phyloP scores from a whole-genome alignment of 2,113 vertebrate species.

The Engystomops pustulosus region DNA sequence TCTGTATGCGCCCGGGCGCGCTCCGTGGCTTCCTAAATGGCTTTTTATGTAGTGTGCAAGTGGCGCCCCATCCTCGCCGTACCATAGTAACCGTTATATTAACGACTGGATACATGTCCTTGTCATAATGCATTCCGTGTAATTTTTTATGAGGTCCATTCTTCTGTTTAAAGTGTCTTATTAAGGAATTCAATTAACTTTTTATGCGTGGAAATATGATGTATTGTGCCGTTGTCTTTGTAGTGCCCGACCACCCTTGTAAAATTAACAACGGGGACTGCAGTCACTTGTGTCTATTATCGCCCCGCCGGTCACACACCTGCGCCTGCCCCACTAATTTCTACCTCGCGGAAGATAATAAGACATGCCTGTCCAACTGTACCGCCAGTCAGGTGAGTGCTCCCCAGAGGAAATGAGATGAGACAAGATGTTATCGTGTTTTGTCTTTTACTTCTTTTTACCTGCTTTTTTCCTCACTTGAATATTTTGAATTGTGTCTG shows the following conservation, averaged over 20 bases:
- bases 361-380: slow-evolving; percentile 96
- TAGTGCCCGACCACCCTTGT: slow-evolving; percentile 93
- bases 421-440: neutral
- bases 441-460: too few species aligned
- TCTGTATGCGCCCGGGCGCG: slow-evolving; percentile 34
- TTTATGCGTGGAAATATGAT: slow-evolving; percentile 43
- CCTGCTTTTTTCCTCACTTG: neutral
- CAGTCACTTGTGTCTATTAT: slow-evolving; percentile 95
- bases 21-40: slow-evolving; percentile 38
- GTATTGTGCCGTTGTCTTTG: slow-evolving; percentile 41
- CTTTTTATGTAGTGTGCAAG: slow-evolving; percentile 50
- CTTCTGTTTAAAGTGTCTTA: slow-evolving; percentile 50
- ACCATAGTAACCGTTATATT: slow-evolving; percentile 47
- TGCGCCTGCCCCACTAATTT: slow-evolving; percentile 98
- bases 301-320: slow-evolving; percentile 83
- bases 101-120: slow-evolving; percentile 53
- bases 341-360: slow-evolving; percentile 92
- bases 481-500: neutral
- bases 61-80: slow-evolving; percentile 8
- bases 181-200: slow-evolving; percentile 57
- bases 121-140: slow-evolving; percentile 53
- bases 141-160: slow-evolving; percentile 52
- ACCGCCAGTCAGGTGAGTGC: slow-evolving; percentile 93
- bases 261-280: slow-evolving; percentile 92
- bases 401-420: neutral